Conservation (phyloP, 2,888 invertebrate species). For the Polydrusus tereticollis region DNA sequence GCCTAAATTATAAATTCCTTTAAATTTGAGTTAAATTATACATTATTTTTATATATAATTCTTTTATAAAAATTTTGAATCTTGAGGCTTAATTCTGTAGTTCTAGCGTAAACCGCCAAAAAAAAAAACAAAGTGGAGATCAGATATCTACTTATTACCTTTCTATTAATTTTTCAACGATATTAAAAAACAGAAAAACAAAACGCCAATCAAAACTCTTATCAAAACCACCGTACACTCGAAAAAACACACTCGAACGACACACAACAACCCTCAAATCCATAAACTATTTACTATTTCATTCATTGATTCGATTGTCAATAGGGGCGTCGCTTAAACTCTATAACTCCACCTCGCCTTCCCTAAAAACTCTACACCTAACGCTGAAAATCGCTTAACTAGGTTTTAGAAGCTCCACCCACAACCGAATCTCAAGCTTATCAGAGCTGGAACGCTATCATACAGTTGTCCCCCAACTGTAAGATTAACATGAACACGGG, state of each 20-base stretch:
- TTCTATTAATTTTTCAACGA: neutral
- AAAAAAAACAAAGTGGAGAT: too few relatives aligned
- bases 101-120: too few relatives aligned
- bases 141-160: too few relatives aligned
- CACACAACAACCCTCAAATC: conserved; percentile 49
- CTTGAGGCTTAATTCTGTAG: too few relatives aligned
- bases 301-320: conserved; percentile 63
- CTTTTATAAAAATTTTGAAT: too few relatives aligned
- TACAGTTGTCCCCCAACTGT: conserved; percentile 63
- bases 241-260: conserved; percentile 32
- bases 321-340: conserved; percentile 52
- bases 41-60: too few relatives aligned
- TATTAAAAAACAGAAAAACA: neutral
- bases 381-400: conserved; percentile 40
- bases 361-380: conserved; percentile 41
- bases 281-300: conserved; percentile 59
- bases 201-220: conserved; percentile 25
- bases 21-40: too few relatives aligned
- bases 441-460: conserved; percentile 60
- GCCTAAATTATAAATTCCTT: too few relatives aligned
- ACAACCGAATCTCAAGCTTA: conserved; percentile 53
- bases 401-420: conserved; percentile 50
- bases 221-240: conserved; percentile 31
- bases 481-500: conserved; percentile 42
- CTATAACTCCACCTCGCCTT: conserved; percentile 12